Evolutionary conservation across 2,797 vertebrate genomes (phyloP).

Genomic region (Chaetophractus vellerosus): DNA sequence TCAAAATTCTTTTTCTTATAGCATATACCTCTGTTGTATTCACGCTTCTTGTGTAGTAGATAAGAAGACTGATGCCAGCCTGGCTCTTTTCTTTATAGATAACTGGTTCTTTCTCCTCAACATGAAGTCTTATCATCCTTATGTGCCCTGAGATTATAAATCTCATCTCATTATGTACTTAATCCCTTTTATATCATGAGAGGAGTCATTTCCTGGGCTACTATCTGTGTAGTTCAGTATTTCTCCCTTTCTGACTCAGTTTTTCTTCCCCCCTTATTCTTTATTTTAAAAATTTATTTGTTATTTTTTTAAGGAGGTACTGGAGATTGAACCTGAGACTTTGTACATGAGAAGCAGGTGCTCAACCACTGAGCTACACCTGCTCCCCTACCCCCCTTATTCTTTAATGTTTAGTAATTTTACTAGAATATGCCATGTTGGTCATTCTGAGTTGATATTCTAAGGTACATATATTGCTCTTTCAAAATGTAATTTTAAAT

Average conservation of each 20-base stretch:
- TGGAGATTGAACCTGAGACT: too few species aligned
- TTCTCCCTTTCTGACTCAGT: neutral
- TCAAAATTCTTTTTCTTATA: neutral
- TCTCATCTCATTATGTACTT: conserved; percentile 20
- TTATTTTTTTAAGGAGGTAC: too few species aligned
- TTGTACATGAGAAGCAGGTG: too few species aligned
- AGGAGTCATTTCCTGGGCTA: conserved; percentile 11
- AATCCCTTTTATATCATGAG: neutral
- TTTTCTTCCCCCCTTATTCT: neutral
- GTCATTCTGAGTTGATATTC: conserved; percentile 47
- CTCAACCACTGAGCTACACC: too few species aligned
- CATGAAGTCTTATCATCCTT: neutral
- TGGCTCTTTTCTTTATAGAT: too few species aligned
- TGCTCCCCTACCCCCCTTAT: neutral
- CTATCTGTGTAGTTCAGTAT: neutral
- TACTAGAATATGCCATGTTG: conserved; percentile 35
- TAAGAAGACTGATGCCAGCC: too few species aligned
- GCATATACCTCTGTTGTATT: neutral
- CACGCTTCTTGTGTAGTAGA: neutral
- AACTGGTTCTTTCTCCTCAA: conserved; percentile 1
- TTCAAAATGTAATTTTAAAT: conserved; percentile 60
- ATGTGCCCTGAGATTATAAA: neutral
- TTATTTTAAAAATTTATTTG: too few species aligned
- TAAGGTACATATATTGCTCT: conserved; percentile 34
- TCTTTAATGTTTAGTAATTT: conserved; percentile 35